These are phyloP conservation scores for Parambassis ranga DNA, from an alignment of 2,797 vertebrate species.

Conservation along the genomic window DNA sequence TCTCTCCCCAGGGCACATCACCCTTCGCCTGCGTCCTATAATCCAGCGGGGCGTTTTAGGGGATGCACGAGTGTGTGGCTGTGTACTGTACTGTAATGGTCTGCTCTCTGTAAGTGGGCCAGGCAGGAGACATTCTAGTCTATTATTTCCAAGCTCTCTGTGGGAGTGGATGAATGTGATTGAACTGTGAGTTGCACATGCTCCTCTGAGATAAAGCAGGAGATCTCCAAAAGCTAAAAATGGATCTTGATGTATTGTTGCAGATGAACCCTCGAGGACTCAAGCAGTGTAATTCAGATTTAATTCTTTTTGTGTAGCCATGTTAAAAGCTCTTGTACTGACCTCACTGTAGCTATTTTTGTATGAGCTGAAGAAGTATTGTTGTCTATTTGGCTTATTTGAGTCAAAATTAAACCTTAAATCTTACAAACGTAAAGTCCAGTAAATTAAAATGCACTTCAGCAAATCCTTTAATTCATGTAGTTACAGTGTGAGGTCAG, in stretches of 20 bases:
- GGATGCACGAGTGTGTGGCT: conserved; percentile 8
- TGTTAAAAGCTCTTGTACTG: conserved; percentile 4
- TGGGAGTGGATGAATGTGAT: conserved; percentile 57
- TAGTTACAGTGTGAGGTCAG: conserved; percentile 45
- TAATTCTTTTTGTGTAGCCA: conserved; percentile 10
- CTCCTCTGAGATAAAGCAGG: conserved; percentile 45
- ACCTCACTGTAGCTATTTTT: conserved; percentile 3
- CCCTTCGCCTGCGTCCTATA: conserved; percentile 38
- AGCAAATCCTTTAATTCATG: conserved; percentile 36
- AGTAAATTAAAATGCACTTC: conserved; percentile 30
- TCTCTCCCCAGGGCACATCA: conserved; percentile 45
- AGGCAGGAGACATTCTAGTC: conserved; percentile 46
- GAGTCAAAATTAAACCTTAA: conserved; percentile 12
- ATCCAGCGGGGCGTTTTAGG: conserved; percentile 48
- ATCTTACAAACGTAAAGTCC: conserved; percentile 5
- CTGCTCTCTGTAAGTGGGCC: conserved; percentile 52
- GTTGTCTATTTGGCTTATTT: conserved; percentile 25
- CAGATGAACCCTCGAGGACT: conserved; percentile 9
- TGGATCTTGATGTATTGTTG: conserved; percentile 26
- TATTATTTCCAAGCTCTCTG: conserved; percentile 61
- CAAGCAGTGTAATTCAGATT: conserved; percentile 7
- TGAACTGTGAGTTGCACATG: conserved; percentile 38
- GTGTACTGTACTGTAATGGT: conserved; percentile 21
- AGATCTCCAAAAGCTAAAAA: conserved; percentile 50
- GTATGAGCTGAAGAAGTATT: neutral